Evolutionary conservation across 2,888 invertebrate genomes (phyloP), one percentile per base, ranked within the genome.

Genomic region (Ornithoptera alexandrae): DNA sequence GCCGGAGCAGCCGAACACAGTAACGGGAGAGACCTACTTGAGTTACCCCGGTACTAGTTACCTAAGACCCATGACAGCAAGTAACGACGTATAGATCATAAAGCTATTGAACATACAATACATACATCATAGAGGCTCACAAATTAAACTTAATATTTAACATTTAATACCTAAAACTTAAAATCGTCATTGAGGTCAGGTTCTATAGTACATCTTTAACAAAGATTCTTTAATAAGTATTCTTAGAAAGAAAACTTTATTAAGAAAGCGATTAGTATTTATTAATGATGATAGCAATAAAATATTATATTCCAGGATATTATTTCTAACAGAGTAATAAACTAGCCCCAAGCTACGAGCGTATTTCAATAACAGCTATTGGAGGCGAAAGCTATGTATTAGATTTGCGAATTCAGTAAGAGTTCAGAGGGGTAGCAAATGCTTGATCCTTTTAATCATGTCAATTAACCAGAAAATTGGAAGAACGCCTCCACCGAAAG

Each of bases 381-480:
- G 82, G 81, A 85, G 82, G 77, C 81, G 79, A 78, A 79, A 76
- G 78, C 80, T 82, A 86, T 88, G 85, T 84, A 84, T 83, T 79
- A 77, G 79, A 79, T 80, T 77, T 74, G 74, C 73, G 79, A 84
- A 80, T 86, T 83, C 80, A 75, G 79, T 78, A 81, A 83, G 81
- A 77, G 77, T 83, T 81, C 79, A 83, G 83, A 80, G 80, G 80
- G 82, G 78, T 78, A 79, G 78, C 74, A 72, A 84, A 81, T 79
- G 79, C 77, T 81, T 83, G 78, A 78, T 75, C 74, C 80, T 77
- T 85, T 86, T 88, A 87, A 88, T 89, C 82, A 83, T 80, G 81
- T 83, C 82, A 87, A 87, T 89, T 87, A 87, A 81, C 82, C 78
- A 77, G 82, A 83, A 85, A 87, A 88, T 87, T 86, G 80, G 78